phyloP scores from a whole-genome alignment of 2,797 vertebrate genomes.

The Sus cebifrons region DNA sequence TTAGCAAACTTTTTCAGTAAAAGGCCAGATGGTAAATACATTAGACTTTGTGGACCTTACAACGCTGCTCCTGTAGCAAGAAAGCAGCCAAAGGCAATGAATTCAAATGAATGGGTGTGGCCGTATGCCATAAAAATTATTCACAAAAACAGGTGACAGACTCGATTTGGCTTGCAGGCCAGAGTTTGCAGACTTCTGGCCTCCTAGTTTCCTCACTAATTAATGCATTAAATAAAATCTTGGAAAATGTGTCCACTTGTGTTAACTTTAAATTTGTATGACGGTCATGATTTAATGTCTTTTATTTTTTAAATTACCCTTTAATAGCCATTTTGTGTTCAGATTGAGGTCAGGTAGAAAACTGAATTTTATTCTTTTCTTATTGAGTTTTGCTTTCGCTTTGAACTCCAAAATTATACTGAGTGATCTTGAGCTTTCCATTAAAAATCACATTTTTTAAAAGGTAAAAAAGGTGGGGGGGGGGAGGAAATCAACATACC shows the following conservation, averaged over 20 bases:
- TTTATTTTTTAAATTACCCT: constrained; percentile 23
- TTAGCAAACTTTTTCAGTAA: not conserved
- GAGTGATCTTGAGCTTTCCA: constrained; percentile 33
- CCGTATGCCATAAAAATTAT: constrained; percentile 10
- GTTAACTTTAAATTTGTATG: constrained; percentile 48
- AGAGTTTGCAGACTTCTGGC: not conserved
- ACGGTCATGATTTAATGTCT: constrained; percentile 48
- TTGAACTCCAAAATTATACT: constrained; percentile 65
- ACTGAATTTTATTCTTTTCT: constrained; percentile 83
- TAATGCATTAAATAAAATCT: constrained; percentile 58
- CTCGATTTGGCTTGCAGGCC: constrained; percentile 3
- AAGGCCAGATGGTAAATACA: not conserved
- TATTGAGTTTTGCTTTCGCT: constrained; percentile 71
- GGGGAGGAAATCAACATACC: constrained; percentile 47
- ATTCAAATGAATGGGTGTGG: not conserved
- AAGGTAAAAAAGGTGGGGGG: not conserved
- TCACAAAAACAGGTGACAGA: constrained; percentile 41
- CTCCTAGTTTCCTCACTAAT: constrained; percentile 34
- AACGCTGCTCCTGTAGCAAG: not conserved
- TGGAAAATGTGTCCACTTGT: constrained; percentile 36
- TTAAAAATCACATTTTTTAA: constrained; percentile 56
- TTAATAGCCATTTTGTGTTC: constrained; percentile 57
- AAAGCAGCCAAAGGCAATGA: constrained; percentile 6
- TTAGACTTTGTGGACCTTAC: not conserved
- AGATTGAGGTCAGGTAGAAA: constrained; percentile 67